Conservation (phyloP, 2,797 vertebrate genomes). For the Etheostoma nigrum region DNA sequence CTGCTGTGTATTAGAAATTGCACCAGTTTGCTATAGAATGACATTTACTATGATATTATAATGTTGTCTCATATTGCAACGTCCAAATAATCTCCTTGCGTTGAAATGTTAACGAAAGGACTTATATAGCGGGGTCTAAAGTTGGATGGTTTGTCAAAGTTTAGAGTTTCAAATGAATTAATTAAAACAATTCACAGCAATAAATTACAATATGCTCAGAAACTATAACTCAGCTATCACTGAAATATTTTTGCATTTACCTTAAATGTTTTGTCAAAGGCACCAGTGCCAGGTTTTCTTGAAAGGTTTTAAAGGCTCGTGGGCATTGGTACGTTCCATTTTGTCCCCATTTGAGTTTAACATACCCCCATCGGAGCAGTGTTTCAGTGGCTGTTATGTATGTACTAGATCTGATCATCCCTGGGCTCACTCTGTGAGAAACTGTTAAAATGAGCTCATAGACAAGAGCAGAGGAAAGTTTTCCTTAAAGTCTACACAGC, state of each 20-base stretch:
- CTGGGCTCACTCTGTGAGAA: conserved; percentile 31
- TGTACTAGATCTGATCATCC: conserved; percentile 57
- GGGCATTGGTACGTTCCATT: conserved; percentile 48
- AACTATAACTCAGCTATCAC: not conserved
- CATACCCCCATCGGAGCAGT: conserved; percentile 30
- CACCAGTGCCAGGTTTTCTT: conserved; percentile 11
- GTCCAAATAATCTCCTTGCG: conserved; percentile 11
- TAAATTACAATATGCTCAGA: conserved; percentile 19
- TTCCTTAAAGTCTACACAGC: conserved; percentile 51
- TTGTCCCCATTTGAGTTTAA: conserved; percentile 44
- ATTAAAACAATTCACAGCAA: not conserved
- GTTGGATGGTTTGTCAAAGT: not conserved
- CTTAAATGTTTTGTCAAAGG: conserved; percentile 27
- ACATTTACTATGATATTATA: not conserved
- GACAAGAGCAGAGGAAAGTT: conserved; percentile 42
- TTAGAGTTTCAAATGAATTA: too few species aligned
- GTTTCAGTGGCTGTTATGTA: conserved; percentile 37
- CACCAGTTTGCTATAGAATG: conserved; percentile 1
- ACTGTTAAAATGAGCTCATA: conserved; percentile 47
- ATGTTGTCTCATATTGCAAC: not conserved
- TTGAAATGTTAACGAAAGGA: conserved; percentile 21
- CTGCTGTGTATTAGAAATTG: not conserved
- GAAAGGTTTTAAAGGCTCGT: conserved; percentile 25
- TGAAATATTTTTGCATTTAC: conserved; percentile 25
- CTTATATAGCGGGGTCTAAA: conserved; percentile 9